Conservation (phyloP, 2,113 vertebrate species). For the Castor canadensis region DNA sequence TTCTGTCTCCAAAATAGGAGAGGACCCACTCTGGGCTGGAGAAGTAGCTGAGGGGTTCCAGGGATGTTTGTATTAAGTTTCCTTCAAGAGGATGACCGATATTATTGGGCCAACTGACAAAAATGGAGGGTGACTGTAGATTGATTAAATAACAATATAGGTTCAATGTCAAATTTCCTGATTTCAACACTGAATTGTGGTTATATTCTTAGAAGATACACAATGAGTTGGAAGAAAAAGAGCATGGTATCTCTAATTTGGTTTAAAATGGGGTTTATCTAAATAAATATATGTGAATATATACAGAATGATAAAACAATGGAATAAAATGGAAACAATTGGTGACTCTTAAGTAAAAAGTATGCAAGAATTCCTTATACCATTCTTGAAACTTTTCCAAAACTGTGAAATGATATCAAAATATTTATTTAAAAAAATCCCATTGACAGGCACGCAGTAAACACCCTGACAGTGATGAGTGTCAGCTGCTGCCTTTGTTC, state of each 20-base stretch:
- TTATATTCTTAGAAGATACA: conserved; percentile 18
- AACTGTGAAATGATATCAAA: conserved; percentile 33
- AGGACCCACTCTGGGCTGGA: not conserved
- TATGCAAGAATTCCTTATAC: not conserved
- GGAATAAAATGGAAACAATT: not conserved
- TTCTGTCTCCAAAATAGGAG: not conserved
- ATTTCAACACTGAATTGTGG: not conserved
- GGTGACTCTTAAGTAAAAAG: not conserved
- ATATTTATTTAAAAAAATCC: not conserved
- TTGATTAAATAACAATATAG: not conserved
- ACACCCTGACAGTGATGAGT: not conserved
- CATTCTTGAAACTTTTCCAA: not conserved
- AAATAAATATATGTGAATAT: not conserved
- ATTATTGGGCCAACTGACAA: not conserved
- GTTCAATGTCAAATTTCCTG: not conserved
- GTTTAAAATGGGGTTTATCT: not conserved
- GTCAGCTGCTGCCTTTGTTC: not conserved
- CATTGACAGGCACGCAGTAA: not conserved
- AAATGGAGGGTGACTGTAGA: not conserved
- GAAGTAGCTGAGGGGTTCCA: not conserved
- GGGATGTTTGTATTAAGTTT: not conserved
- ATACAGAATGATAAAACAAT: not conserved
- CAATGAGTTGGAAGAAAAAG: not conserved
- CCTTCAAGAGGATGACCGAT: not conserved
- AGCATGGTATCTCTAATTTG: not conserved